phyloP scores from a whole-genome alignment of 1,140 invertebrate genomes.

The Gryon sp. region DNA sequence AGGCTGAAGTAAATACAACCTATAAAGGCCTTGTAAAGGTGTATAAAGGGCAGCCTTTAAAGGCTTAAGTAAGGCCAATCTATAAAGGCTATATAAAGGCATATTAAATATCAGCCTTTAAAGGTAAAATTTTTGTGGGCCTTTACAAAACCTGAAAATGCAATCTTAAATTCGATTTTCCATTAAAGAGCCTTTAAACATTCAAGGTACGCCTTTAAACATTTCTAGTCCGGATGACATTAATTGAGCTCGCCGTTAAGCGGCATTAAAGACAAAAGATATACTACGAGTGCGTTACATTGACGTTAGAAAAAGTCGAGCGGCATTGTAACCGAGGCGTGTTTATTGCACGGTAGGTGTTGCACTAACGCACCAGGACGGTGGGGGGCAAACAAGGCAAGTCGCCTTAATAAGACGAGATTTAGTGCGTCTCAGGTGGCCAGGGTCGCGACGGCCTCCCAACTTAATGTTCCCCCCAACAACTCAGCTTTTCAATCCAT shows the following conservation, averaged over 20 bases:
- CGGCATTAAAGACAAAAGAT: constrained; percentile 55
- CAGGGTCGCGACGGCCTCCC: constrained; percentile 46
- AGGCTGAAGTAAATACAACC: too few species aligned
- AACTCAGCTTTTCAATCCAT: constrained; percentile 50
- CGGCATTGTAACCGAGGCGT: constrained; percentile 49
- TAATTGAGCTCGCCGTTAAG: constrained; percentile 47
- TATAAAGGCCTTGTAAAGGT: too few species aligned
- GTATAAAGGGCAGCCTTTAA: too few species aligned
- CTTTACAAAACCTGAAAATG: too few species aligned
- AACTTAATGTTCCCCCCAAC: constrained; percentile 61
- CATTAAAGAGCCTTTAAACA: too few species aligned
- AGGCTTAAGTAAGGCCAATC: too few species aligned
- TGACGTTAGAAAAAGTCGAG: constrained; percentile 54
- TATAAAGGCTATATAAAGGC: too few species aligned
- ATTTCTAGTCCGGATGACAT: too few species aligned
- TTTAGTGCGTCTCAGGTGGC: constrained; percentile 66
- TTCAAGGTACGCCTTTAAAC: too few species aligned
- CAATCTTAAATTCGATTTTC: too few species aligned
- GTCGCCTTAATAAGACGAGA: constrained; percentile 66
- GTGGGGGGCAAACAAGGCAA: constrained; percentile 7
- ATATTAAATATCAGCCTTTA: too few species aligned
- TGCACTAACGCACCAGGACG: constrained; percentile 12
- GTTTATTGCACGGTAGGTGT: constrained; percentile 42
- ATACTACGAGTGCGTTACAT: constrained; percentile 46
- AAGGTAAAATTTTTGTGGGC: too few species aligned